These are phyloP conservation scores for Caenorhabditis plicata DNA, from an alignment of 2,888 invertebrate genomes.

Conservation along the genomic window DNA sequence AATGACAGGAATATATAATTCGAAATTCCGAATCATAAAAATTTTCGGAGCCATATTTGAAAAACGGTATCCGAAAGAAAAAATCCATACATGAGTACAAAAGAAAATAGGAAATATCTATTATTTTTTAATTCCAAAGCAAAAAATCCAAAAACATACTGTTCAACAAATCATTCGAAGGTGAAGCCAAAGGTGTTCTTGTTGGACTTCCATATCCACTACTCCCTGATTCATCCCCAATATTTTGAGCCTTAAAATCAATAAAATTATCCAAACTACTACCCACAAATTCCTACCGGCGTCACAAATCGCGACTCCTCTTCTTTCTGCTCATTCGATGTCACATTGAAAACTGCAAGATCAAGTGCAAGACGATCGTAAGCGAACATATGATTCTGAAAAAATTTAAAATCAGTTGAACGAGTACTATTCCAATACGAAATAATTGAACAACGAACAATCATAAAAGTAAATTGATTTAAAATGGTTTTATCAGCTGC, in stretches of 20 bases:
- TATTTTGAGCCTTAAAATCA: conserved; percentile 31
- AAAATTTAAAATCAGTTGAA: background rate
- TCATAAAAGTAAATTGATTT: no score
- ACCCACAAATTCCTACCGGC: background rate
- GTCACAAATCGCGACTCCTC: no score
- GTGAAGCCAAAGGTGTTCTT: conserved; percentile 60
- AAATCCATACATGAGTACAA: no score
- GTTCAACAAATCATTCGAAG: conserved; percentile 36
- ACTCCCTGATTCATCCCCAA: conserved; percentile 30
- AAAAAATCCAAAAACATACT: conserved; percentile 13
- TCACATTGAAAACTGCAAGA: conserved; percentile 49
- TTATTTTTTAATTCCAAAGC: no score
- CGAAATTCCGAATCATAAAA: no score
- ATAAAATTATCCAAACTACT: background rate
- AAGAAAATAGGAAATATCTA: no score
- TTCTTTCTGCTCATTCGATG: conserved; percentile 9
- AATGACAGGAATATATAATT: no score
- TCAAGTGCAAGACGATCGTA: conserved; percentile 62
- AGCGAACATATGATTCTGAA: conserved; percentile 58
- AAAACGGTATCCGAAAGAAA: no score
- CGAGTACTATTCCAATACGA: background rate
- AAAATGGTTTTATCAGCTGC: no score
- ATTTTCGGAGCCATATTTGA: no score
- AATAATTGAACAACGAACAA: no score
- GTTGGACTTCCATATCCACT: conserved; percentile 62